Conservation (phyloP, 2,797 vertebrate genomes). For the Sebastes goodei region DNA sequence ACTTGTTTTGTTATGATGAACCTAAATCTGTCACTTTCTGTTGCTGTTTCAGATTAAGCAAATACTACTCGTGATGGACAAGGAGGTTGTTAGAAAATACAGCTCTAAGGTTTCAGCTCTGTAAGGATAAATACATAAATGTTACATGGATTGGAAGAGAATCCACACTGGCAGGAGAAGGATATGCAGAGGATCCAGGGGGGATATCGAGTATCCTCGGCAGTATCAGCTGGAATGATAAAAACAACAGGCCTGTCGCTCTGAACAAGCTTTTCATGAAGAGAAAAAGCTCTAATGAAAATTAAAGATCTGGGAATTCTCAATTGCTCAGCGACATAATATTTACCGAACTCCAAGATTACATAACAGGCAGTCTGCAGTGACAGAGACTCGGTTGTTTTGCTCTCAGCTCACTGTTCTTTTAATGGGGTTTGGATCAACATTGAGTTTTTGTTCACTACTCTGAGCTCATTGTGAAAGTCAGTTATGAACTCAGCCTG, state of each 20-base stretch:
- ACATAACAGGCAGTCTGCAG: constrained; percentile 43
- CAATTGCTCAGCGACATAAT: constrained; percentile 65
- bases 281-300: not conserved
- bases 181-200: not conserved
- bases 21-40: not conserved
- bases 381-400: constrained; percentile 41
- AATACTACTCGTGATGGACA: not conserved
- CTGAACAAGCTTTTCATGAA: constrained; percentile 22
- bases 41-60: constrained; percentile 1
- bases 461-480: constrained; percentile 60
- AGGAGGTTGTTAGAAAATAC: not conserved
- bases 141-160: constrained; percentile 5
- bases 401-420: constrained; percentile 31
- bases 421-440: constrained; percentile 44
- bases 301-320: constrained; percentile 44
- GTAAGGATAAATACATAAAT: not conserved
- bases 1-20: not conserved
- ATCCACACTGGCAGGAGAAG: not conserved
- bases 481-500: constrained; percentile 35
- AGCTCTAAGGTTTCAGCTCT: constrained; percentile 1
- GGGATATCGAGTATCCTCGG: constrained; percentile 26
- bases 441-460: constrained; percentile 3
- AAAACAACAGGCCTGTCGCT: constrained; percentile 24
- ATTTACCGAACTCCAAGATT: constrained; percentile 64
- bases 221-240: not conserved